Percentiles rank a stretch among this genome's conserved stretches.
Evolutionary conservation across 2,797 vertebrate species (phyloP).

Genomic region (Microtus californicus): DNA sequence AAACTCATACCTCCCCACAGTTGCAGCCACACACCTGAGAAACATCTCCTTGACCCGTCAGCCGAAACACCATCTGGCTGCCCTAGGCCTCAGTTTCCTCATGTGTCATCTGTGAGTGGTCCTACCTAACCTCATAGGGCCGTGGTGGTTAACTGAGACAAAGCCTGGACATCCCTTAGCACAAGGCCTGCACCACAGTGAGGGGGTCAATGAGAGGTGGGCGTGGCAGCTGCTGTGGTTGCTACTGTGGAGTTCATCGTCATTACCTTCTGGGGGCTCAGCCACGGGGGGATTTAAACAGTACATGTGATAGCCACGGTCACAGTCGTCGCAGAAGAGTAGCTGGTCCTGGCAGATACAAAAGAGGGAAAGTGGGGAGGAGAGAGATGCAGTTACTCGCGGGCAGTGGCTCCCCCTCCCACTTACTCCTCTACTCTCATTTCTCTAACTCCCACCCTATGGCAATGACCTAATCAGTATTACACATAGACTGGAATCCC

Average conservation of each 20-base stretch:
- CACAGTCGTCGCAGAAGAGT: conserved; percentile 99
- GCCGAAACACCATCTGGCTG: background rate
- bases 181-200: background rate
- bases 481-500: background rate
- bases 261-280: conserved; percentile 96
- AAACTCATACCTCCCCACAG: background rate
- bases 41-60: background rate
- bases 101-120: background rate
- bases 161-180: conserved; percentile 23
- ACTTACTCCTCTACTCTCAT: background rate
- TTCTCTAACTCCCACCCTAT: background rate
- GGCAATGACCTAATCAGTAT: background rate
- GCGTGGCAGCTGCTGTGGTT: background rate
- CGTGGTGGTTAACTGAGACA: conserved; percentile 49
- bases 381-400: conserved; percentile 20
- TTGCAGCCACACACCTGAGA: background rate
- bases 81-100: conserved; percentile 36
- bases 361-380: conserved; percentile 2
- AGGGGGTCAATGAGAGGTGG: background rate
- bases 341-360: conserved; percentile 94
- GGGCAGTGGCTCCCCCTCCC: background rate
- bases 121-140: background rate
- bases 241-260: conserved; percentile 50
- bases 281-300: conserved; percentile 98
- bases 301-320: conserved; percentile 99